Conservation (phyloP, 2,797 vertebrate species). For the Pteropus rufus region DNA sequence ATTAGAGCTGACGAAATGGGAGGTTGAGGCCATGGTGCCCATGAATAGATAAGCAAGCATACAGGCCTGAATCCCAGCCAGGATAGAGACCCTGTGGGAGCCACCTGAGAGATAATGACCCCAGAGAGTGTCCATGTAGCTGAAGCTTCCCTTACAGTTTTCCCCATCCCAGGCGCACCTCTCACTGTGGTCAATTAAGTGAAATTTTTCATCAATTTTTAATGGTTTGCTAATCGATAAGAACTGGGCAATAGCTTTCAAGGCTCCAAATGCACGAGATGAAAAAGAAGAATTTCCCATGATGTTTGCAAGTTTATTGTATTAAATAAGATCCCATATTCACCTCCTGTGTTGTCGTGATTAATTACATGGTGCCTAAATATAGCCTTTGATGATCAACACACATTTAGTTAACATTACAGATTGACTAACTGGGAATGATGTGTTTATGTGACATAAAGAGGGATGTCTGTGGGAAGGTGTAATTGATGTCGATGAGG, state of each 20-base stretch:
- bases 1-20: rapidly evolving
- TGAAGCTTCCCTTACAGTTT: neutral
- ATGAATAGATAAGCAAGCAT: neutral
- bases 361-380: conserved; percentile 54
- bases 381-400: conserved; percentile 64
- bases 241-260: neutral
- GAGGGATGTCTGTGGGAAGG: neutral
- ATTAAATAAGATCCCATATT: conserved; percentile 21
- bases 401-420: conserved; percentile 60
- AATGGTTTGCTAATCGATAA: conserved; percentile 15
- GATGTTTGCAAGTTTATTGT: conserved; percentile 10
- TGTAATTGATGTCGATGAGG: neutral
- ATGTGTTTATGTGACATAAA: neutral
- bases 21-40: neutral
- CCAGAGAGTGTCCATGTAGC: neutral
- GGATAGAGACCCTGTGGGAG: rapidly evolving
- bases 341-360: conserved; percentile 48
- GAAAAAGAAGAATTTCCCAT: neutral
- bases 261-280: neutral
- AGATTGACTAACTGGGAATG: conserved; percentile 15
- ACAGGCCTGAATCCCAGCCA: neutral
- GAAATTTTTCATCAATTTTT: neutral
- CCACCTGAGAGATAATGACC: neutral
- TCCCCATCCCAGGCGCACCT: neutral
- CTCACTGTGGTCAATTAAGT: neutral